These are phyloP conservation scores for Pedetes capensis DNA, from an alignment of 2,113 vertebrate species.

Conservation along the genomic window DNA sequence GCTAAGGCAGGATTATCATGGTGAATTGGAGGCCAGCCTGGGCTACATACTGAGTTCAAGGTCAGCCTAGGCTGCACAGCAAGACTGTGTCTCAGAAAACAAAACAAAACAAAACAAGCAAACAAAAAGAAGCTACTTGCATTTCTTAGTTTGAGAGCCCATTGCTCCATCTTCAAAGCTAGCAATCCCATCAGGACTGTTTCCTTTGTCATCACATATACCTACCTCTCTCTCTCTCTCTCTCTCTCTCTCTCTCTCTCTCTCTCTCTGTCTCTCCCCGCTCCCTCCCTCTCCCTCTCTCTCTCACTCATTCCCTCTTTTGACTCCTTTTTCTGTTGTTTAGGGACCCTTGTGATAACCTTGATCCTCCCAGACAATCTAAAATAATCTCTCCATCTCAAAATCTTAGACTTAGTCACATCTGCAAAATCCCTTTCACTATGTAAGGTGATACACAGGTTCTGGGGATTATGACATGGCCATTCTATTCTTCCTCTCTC, in stretches of 20 bases:
- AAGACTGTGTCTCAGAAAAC: no score
- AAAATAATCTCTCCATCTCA: neutral
- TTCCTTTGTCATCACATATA: neutral
- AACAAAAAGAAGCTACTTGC: neutral
- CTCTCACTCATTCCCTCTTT: neutral
- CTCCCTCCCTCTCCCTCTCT: neutral
- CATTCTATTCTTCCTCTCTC: neutral
- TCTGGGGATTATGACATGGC: neutral
- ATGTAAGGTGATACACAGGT: neutral
- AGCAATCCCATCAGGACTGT: neutral
- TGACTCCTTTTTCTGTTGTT: neutral
- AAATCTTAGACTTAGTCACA: neutral
- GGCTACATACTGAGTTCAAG: no score
- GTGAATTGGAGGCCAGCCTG: no score
- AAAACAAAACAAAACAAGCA: no score
- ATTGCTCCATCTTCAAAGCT: neutral
- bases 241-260: no score
- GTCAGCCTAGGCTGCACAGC: no score
- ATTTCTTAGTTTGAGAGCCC: neutral
- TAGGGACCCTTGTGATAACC: neutral
- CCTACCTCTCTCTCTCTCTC: no score
- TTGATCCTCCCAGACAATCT: neutral
- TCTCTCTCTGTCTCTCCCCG: neutral
- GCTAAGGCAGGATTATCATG: no score
- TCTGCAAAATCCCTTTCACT: neutral